Base-by-base conservation (phyloP, 2,888 invertebrate genomes). In the Andrena bucephala region DNA sequence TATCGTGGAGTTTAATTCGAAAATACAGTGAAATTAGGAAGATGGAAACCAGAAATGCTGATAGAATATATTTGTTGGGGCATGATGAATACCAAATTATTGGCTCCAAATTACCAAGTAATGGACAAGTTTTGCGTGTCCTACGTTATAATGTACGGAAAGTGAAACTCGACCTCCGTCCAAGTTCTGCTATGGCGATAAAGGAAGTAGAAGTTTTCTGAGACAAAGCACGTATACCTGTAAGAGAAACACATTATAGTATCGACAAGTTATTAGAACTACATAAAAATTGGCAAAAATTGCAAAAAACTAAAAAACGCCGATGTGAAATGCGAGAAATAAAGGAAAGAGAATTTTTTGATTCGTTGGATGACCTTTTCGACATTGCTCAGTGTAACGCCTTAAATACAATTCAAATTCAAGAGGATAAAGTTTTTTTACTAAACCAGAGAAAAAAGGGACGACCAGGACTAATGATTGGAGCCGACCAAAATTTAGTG, bases 121-220 rank as follows among this genome's bases (percentile, higher is more conserved):
- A 59, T 42, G 52, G 24, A 16, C 24, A 69, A 69, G 68, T 69
- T 69, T 69, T 42, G 3, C 57, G 68, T 36, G 57, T 57, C 4
- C 13, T 57, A 29, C 27, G 57, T 68, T 36, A 57, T 16, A 68
- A 68, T 68, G 5, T 57, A 4, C 68, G 42, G 1, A 59, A 69
- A 57, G 68, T 69, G 2, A 36, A n/a, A n/a, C n/a, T n/a, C n/a
- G n/a, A n/a, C n/a, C n/a, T n/a, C n/a, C n/a, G n/a, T n/a, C n/a
- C n/a, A n/a, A n/a, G n/a, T n/a, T n/a, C n/a, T n/a, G n/a, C n/a
- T n/a, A n/a, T n/a, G n/a, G n/a, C 31, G 31, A 67, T 54, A 54
- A 67, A 67, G 52, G 52, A 67, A 33, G n/a, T 10, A 20, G 62
- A 62, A 62, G 31, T 36, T 31, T 62, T 62, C 6, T 33, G 33